Conservation (phyloP, 2,888 invertebrate species). For the Belgica antarctica region DNA sequence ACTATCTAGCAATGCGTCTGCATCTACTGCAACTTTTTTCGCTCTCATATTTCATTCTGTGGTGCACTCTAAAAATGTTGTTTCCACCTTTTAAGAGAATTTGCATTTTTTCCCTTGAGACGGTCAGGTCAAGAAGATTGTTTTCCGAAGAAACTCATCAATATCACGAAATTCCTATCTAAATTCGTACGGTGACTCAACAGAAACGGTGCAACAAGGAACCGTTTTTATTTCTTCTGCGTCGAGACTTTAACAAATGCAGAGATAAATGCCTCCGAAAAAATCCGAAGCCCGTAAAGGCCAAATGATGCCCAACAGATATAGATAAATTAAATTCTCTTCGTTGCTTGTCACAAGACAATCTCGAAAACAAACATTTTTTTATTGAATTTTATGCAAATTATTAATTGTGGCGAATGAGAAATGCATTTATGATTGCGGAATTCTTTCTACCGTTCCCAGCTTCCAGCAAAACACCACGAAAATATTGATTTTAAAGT, state of each 20-base stretch:
- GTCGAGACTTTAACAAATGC: not conserved
- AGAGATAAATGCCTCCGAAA: conserved; percentile 2
- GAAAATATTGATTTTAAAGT: too few relatives aligned
- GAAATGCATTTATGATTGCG: conserved; percentile 28
- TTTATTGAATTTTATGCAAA: conserved; percentile 34
- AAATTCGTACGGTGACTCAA: conserved; percentile 44
- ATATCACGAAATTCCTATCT: conserved; percentile 44
- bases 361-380: not conserved
- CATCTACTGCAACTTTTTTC: not conserved
- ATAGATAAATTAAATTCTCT: conserved; percentile 41
- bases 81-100: not conserved
- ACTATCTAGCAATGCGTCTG: conserved; percentile 38
- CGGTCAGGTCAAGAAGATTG: not conserved
- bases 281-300: not conserved
- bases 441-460: conserved; percentile 12
- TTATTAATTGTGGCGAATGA: not conserved
- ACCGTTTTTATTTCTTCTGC: not conserved
- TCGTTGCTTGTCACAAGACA: conserved; percentile 8
- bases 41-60: conserved; percentile 4
- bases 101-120: conserved; percentile 33
- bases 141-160: conserved; percentile 32
- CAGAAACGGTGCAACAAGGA: conserved; percentile 31
- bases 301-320: conserved; percentile 24
- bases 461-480: conserved; percentile 24
- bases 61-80: not conserved